Base-by-base conservation (phyloP, 2,797 vertebrate genomes). In the Avahi laniger region DNA sequence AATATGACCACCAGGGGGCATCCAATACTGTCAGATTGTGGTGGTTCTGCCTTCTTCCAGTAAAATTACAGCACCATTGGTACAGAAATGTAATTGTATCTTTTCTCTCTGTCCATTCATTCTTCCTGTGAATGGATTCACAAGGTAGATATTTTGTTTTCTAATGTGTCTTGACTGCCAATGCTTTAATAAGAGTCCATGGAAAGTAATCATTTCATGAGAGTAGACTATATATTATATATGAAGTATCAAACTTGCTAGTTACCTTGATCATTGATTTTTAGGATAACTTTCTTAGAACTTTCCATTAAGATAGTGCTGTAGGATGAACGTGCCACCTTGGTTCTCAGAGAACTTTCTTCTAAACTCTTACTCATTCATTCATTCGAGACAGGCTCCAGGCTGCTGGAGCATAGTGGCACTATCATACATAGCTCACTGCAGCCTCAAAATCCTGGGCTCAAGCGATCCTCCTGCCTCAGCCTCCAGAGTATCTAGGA, bases 1-100 rank as follows among this genome's bases (percentile, higher is more conserved):
- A 67, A 61, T 61, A 18, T 48, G 48, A 59, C 88, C 97, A 92
- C 92, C 67, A 95, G 97, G 76, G 92, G 97, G 94, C 57, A 12
- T 11, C 26, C 35, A 43, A 82, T 41, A 72, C 94, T 38, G 50
- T 87, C 79, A 54, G 65, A 97, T 93, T 52, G 33, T 22, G 8
- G 5, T 50, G 48, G 4, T 69, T 88, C 52, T 1, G 0, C 61
- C 52, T 1, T 1, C 61, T 11, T 35, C n/a, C 22, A 12, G 41
- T 35, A 41, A 86, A 83, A 85, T 35, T 14, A 38, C 2, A 79
- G 50, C 17, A 4, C 30, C 1, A 4, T 18, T 13, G 8, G 10
- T 48, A 83, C 69, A 69, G 54, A 59, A 26, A 11, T 73, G 43
- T 43, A 63, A 94, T 84, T 72, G 46, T 0, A 8, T 54, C 11